Base-by-base conservation (phyloP, 1,140 invertebrate species). In the Helicoverpa zea region DNA sequence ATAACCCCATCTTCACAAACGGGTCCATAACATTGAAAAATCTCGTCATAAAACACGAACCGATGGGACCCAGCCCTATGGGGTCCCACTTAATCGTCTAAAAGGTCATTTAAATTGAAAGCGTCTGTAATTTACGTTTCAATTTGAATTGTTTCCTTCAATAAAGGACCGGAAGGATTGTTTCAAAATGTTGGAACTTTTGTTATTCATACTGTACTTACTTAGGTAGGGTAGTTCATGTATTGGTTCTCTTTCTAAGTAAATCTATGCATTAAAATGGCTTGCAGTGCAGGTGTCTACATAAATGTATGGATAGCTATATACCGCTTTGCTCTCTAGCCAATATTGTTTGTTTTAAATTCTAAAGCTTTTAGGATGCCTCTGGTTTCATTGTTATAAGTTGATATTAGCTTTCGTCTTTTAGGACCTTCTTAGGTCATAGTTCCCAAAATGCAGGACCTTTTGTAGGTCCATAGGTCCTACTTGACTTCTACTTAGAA, bases 81-180 rank as follows among this genome's bases (percentile, higher is more conserved):
- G 43, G 61, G 63, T 13, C 11, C n/a, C 63, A 64, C 14, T 64
- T 64, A 64, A 64, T 64, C 63, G 63, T 64, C 63, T 64, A 64
- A 64, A 64, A 64, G 63, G 63, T 64, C 63, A 64, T 43, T 64
- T 64, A 64, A 64, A 64, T 64, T 64, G 63, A 64, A 64, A 64
- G 63, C 63, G 63, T 30, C 12, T 47, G 63, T 64, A 64, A 64
- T 64, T 64, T 64, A 64, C 11, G 35, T 64, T 64, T 29, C 63
- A 64, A 64, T 64, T 64, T 47, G 63, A 64, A 64, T 64, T 64
- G 63, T 64, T 64, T 64, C 63, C 13, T 30, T 47, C 63, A 64
- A 64, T 64, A 64, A 64, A 64, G 43, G 14, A 43, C 63, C 30
- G 30, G 63, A 35, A 47, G 63, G 35, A 43, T 47, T 64, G 63